Evolutionary conservation across 1,140 invertebrate species (phyloP).

Genomic region (Zophobas morio): DNA sequence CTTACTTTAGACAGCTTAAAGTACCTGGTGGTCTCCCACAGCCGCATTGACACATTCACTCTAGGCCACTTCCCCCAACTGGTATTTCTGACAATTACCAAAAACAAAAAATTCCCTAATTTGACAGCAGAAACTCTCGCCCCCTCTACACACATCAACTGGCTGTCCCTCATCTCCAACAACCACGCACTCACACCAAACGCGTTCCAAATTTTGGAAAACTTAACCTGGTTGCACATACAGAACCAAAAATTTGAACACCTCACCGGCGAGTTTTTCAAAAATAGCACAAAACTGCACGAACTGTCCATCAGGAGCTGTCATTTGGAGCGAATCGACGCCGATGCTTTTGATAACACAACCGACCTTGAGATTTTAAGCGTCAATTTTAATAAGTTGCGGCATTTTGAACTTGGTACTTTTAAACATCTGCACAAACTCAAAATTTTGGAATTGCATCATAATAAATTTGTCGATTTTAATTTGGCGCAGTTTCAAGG

Average conservation of each 20-base stretch:
- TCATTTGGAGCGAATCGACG: neutral
- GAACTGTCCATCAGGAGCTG: neutral
- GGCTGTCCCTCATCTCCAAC: neutral
- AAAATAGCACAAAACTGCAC: neutral
- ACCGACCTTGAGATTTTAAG: constrained; percentile 1
- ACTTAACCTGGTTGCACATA: constrained; percentile 1
- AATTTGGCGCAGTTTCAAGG: neutral
- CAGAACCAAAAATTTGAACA: constrained; percentile 1
- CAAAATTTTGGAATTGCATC: neutral
- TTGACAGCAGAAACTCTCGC: neutral
- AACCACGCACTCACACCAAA: neutral
- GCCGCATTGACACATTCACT: neutral
- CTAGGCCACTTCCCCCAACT: neutral
- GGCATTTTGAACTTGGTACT: neutral
- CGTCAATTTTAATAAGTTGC: neutral
- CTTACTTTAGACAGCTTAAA: neutral
- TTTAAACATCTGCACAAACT: neutral
- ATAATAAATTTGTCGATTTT: constrained; percentile 4
- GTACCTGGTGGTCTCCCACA: neutral
- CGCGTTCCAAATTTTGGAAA: neutral
- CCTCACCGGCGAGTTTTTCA: neutral
- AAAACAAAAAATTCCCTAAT: constrained; percentile 5
- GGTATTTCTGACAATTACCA: neutral
- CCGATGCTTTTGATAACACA: neutral
- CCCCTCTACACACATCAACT: neutral